Conservation (phyloP, 2,888 invertebrate genomes). For the Amblyteles armatorius region DNA sequence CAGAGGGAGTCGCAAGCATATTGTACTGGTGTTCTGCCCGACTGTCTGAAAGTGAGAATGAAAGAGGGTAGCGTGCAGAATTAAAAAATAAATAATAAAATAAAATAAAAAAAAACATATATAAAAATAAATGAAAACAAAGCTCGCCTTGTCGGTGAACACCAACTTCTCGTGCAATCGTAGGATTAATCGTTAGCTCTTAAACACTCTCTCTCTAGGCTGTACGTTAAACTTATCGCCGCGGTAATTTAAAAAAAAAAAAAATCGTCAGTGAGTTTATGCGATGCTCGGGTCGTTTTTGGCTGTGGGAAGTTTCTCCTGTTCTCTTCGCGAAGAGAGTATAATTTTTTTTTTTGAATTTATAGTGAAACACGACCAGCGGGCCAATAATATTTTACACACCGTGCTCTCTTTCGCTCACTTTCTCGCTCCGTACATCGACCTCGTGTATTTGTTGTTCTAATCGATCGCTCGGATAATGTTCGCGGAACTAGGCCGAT, state of each 20-base stretch:
- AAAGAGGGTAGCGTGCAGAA: constrained; percentile 21
- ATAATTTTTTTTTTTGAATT: constrained; percentile 39
- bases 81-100: background rate
- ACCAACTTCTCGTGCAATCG: constrained; percentile 79
- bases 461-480: constrained; percentile 16
- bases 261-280: background rate
- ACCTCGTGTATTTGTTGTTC: constrained; percentile 34
- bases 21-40: background rate
- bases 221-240: constrained; percentile 60
- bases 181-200: constrained; percentile 75
- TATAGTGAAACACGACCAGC: constrained; percentile 57
- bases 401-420: constrained; percentile 23
- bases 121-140: constrained; percentile 21
- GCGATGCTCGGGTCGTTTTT: constrained; percentile 45
- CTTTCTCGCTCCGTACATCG: constrained; percentile 34
- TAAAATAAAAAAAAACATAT: constrained; percentile 6
- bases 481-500: constrained; percentile 7
- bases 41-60: constrained; percentile 41
- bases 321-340: constrained; percentile 5
- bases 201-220: constrained; percentile 64
- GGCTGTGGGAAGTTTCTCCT: constrained; percentile 61
- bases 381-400: constrained; percentile 33
- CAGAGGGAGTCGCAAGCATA: background rate
- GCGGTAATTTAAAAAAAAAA: constrained; percentile 14
- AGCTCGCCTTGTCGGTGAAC: constrained; percentile 67